Conservation (phyloP, 2,888 invertebrate genomes). For the Papilio gigon region DNA sequence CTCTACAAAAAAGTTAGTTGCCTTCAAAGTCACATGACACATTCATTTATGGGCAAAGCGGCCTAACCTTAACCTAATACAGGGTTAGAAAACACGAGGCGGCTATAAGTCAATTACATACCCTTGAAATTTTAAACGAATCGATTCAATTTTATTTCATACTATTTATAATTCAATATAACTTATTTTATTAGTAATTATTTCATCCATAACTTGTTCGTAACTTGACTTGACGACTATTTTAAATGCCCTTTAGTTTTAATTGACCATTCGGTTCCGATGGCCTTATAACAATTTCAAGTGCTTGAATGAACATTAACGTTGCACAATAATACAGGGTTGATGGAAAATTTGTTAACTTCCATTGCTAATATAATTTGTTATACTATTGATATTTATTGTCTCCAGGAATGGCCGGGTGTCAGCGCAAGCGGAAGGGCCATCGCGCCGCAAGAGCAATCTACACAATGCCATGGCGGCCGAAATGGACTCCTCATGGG, state of each 20-base stretch:
- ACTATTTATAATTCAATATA: slow-evolving; percentile 43
- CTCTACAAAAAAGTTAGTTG: slow-evolving; percentile 40
- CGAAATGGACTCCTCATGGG: slow-evolving; percentile 77
- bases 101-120: slow-evolving; percentile 56
- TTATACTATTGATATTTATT: slow-evolving; percentile 32
- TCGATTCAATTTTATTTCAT: slow-evolving; percentile 43
- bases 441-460: slow-evolving; percentile 87
- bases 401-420: slow-evolving; percentile 73
- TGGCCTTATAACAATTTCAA: slow-evolving; percentile 20
- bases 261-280: slow-evolving; percentile 9
- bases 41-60: slow-evolving; percentile 48
- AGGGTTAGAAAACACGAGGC: slow-evolving; percentile 44
- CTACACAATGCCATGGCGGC: slow-evolving; percentile 83
- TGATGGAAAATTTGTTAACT: slow-evolving; percentile 18
- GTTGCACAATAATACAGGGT: slow-evolving; percentile 31
- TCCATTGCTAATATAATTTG: slow-evolving; percentile 24
- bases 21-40: slow-evolving; percentile 50
- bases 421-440: slow-evolving; percentile 84
- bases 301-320: slow-evolving; percentile 5
- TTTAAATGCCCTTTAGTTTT: slow-evolving; percentile 32
- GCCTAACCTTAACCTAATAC: slow-evolving; percentile 48
- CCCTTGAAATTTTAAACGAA: slow-evolving; percentile 52
- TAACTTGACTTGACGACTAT: slow-evolving; percentile 32
- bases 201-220: slow-evolving; percentile 25
- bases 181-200: slow-evolving; percentile 33